phyloP scores from a whole-genome alignment of 2,113 vertebrate genomes.

The Crocuta crocuta region DNA sequence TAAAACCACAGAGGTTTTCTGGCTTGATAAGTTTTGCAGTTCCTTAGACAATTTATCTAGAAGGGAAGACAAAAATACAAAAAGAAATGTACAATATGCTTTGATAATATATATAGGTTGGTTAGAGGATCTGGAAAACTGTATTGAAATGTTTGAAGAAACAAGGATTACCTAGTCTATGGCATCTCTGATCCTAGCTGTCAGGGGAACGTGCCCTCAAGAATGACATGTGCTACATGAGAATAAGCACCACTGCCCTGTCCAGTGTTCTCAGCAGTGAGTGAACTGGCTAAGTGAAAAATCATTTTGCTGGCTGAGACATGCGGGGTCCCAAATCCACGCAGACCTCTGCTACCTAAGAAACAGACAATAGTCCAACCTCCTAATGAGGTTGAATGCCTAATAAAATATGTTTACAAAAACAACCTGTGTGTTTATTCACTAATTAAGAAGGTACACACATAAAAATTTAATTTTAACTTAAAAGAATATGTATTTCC shows the following conservation, averaged over 20 bases:
- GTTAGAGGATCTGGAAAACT: neutral
- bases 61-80: constrained; percentile 1
- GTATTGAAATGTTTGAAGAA: neutral
- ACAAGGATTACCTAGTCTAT: neutral
- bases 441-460: neutral
- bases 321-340: neutral
- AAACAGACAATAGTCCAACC: neutral
- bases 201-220: neutral
- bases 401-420: neutral
- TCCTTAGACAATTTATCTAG: constrained; percentile 81
- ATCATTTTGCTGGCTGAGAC: too few relatives aligned
- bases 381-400: neutral
- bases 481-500: neutral
- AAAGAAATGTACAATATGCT: neutral
- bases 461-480: neutral
- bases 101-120: neutral
- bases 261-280: accelerated
- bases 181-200: neutral
- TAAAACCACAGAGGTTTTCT: constrained; percentile 83
- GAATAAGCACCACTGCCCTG: accelerated
- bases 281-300: neutral
- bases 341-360: neutral
- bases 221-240: neutral
- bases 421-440: neutral
- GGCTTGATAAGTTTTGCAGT: constrained; percentile 84